Percentiles rank a stretch among this genome's conserved stretches.
phyloP scores from a whole-genome alignment of 2,888 invertebrate genomes.

The Conops quadrifasciatus region DNA sequence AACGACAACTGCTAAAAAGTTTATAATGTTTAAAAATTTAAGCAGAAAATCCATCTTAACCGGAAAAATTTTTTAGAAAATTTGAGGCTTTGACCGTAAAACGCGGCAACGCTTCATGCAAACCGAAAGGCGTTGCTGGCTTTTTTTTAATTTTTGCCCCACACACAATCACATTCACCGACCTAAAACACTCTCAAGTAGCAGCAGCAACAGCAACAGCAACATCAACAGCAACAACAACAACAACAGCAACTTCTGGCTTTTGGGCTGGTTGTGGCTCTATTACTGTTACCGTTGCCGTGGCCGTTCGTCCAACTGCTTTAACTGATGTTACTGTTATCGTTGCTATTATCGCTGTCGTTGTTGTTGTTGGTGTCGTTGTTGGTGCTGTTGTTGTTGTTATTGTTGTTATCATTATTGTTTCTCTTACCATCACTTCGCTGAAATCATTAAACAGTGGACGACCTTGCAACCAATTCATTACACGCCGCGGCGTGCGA shows the following conservation, averaged over 20 bases:
- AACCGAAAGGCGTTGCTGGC: no score
- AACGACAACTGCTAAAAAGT: no score
- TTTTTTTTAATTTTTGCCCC: no score
- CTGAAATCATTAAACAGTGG: slow-evolving; percentile 49
- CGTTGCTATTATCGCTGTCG: neutral
- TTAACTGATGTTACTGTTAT: slow-evolving; percentile 12
- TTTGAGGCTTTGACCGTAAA: no score
- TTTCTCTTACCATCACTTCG: neutral
- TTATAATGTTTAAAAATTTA: no score
- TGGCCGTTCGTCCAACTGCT: slow-evolving; percentile 28
- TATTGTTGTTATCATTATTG: slow-evolving; percentile 25
- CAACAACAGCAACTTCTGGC: neutral
- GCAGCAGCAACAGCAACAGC: neutral
- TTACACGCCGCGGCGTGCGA: slow-evolving; percentile 39
- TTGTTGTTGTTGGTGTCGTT: slow-evolving; percentile 33
- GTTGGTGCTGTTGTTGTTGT: slow-evolving; percentile 36
- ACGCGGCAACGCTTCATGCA: no score
- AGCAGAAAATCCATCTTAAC: no score
- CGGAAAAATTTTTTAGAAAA: no score
- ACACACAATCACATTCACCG: no score
- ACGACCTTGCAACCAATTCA: slow-evolving; percentile 64
- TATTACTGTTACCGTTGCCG: slow-evolving; percentile 9
- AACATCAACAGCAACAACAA: neutral
- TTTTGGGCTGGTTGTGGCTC: neutral
- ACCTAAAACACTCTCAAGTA: neutral